These are phyloP conservation scores for Tetramorium bicarinatum DNA, from an alignment of 2,888 invertebrate species.

Conservation along the genomic window DNA sequence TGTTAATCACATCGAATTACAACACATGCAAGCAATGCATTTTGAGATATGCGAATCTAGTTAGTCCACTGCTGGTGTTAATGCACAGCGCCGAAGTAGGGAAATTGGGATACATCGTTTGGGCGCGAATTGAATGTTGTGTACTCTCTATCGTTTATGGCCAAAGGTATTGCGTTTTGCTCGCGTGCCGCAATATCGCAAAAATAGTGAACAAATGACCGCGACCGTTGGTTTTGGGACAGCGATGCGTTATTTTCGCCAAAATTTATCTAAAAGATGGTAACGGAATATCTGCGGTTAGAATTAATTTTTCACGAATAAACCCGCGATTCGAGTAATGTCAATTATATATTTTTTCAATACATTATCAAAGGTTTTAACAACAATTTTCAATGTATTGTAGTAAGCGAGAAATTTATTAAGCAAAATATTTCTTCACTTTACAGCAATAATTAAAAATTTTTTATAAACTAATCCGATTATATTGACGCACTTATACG, in stretches of 20 bases:
- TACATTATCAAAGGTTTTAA: not conserved
- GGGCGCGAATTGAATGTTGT: slow-evolving; percentile 70
- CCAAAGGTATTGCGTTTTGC: slow-evolving; percentile 13
- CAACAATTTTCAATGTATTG: not conserved
- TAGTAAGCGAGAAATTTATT: not conserved
- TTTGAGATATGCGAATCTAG: slow-evolving; percentile 77
- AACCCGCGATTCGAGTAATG: not conserved
- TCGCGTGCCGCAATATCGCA: slow-evolving; percentile 22
- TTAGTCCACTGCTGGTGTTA: slow-evolving; percentile 76
- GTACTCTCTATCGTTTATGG: slow-evolving; percentile 62
- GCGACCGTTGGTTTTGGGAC: slow-evolving; percentile 18
- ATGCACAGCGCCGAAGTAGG: slow-evolving; percentile 67
- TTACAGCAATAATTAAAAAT: not conserved
- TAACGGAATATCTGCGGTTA: slow-evolving; percentile 4
- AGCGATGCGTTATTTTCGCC: not conserved
- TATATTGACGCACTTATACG: not conserved
- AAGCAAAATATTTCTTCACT: not conserved
- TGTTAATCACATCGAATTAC: slow-evolving; percentile 79
- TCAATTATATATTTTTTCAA: slow-evolving; percentile 13
- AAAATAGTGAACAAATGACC: slow-evolving; percentile 30
- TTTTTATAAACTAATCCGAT: not conserved
- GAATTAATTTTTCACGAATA: slow-evolving; percentile 16
- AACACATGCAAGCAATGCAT: slow-evolving; percentile 73
- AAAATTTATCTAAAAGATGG: slow-evolving; percentile 38
- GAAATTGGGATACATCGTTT: slow-evolving; percentile 71